Base-by-base conservation (phyloP, 37 sponge, comb jelly and placozoan genomes). In the Amphimedon queenslandica region DNA sequence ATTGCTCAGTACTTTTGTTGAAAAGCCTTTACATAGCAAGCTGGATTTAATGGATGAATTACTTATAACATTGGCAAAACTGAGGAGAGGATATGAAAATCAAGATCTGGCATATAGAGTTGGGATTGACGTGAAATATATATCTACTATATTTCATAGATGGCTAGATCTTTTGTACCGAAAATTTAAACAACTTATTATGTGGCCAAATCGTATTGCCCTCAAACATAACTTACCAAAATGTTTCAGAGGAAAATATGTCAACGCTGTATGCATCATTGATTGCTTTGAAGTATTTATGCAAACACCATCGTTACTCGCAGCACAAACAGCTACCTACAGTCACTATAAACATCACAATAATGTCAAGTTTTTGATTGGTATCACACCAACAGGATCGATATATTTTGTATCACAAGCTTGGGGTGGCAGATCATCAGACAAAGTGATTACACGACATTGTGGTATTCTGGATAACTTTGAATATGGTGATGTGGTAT, bases 331-430 rank as follows among this genome's bases (percentile, higher is more conserved):
- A 33, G 67, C 65, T 32, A 56, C 70, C 20, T 78, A 55, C 42
- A 67, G 68, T 31, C 70, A 78, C 55, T 78, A 78, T 42, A 77
- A 77, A 43, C 30, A 66, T 24, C 78, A 77, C 58, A 77, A 77
- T 37, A 77, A 68, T 16, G 69, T 77, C 58, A 77, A 77, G 58
- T 77, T 67, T 37, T 32, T 77, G n/a, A 77, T 66, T 32, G 78
- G 69, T 18, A 65, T 76, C 31, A 24, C 67, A 16, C 78, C 78
- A 25, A 66, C 65, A 28, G 67, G 78, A 34, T 30, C 56, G 6
- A 33, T 77, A 28, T 28, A 68, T 27, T 77, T 77, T 55, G 30
- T 77, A 21, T 77, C 78, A 11, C 25, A 67, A 55, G 68, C 58
- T 32, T 77, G 78, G 78, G 78, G 78, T 25, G 78, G 78, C 23